Evolutionary conservation across 2,797 vertebrate genomes (phyloP), one percentile per base, ranked within the genome.

Genomic region (Eidolon dupreanum): DNA sequence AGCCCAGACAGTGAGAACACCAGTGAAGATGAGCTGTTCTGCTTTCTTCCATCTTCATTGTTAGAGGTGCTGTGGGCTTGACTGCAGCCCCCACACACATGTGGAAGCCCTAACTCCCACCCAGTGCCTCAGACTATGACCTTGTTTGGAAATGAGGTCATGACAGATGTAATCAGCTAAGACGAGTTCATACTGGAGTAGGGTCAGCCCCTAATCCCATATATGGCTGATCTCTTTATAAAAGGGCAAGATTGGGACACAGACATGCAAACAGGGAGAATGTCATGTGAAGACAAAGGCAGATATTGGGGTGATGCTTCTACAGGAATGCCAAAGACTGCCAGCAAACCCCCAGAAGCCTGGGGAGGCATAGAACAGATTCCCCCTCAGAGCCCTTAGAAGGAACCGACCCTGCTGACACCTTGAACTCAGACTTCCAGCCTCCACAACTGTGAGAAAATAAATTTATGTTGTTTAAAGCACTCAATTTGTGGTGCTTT

Each of bases 401-500:
- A 41, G 38, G 26, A 11, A 15, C 49, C n/a, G 9, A 5, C 38
- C 46, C 49, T 17, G 4, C 28, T 1, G 0, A 8, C 38, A 16
- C 28, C 6, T 3, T 11, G 63, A 12, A 43, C 74, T 90, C 6
- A 16, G 8, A 5, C 33, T 9, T 38, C 5, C 19, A 26, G 49
- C 26, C 46, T 31, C 15, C 8, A 0, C 57, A 53, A 36, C 17
- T 1, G 9, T 3, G 24, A n/a, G 79, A 26, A 19, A 3, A 31
- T 6, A 33, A 0, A 16, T 26, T 19, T 22, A 51, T 38, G 59
- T n/a, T 28, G 11, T 5, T 26, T 22, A 6, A 22, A 65, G 31
- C 36, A 0, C 57, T n/a, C 17, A 0, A 0, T 8, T 13, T 36
- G 53, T 43, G 57, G 22, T 17, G 0, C 51, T 77, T 31, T 31